These are phyloP conservation scores for Dynastes maya DNA, from an alignment of 2,888 invertebrate species.

Conservation along the genomic window DNA sequence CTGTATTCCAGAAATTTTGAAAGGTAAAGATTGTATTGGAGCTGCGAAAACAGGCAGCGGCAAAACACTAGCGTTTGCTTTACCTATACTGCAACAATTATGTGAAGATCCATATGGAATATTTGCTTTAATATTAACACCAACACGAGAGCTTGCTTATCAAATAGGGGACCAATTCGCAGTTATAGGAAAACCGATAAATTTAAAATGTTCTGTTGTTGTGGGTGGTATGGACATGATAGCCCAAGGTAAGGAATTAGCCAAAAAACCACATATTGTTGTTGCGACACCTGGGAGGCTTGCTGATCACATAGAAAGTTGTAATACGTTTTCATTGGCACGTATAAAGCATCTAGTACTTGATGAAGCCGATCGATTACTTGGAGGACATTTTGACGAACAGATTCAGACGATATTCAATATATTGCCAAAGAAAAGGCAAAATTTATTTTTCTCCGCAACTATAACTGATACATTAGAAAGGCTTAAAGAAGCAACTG, in stretches of 20 bases:
- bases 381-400: slow-evolving; percentile 86
- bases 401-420: slow-evolving; percentile 87
- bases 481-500: slow-evolving; percentile 77
- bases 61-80: slow-evolving; percentile 97
- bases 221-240: slow-evolving; percentile 98
- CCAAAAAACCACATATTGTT: slow-evolving; percentile 92
- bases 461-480: slow-evolving; percentile 91
- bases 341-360: slow-evolving; percentile 90
- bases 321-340: slow-evolving; percentile 85
- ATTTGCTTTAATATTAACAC: slow-evolving; percentile 94
- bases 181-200: slow-evolving; percentile 91
- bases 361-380: slow-evolving; percentile 95
- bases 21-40: slow-evolving; percentile 92
- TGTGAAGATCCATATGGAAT: slow-evolving; percentile 97
- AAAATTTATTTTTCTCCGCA: slow-evolving; percentile 94
- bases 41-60: slow-evolving; percentile 99
- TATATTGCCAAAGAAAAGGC: slow-evolving; percentile 83
- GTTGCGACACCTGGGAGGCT: slow-evolving; percentile 97
- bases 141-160: slow-evolving; percentile 93
- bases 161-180: slow-evolving; percentile 97
- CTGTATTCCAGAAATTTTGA: slow-evolving; percentile 85
- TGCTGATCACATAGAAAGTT: slow-evolving; percentile 93
- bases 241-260: slow-evolving; percentile 87
- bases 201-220: slow-evolving; percentile 87
- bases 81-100: slow-evolving; percentile 93